Evolutionary conservation across 2,113 vertebrate genomes (phyloP).

Genomic region (Pachyramphus minor): DNA sequence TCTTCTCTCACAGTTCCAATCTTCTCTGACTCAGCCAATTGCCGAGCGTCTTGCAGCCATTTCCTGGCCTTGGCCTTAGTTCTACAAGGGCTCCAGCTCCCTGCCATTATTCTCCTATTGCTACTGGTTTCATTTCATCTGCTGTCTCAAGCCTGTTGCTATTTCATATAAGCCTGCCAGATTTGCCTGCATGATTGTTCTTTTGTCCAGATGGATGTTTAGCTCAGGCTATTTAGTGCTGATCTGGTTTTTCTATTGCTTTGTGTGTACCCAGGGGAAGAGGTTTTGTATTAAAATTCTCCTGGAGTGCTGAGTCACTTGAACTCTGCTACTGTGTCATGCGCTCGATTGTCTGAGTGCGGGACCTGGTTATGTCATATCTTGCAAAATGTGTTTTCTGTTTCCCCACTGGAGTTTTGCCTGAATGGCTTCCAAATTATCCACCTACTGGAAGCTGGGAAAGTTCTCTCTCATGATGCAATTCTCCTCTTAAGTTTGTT

Average conservation of each 20-base stretch:
- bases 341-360: not conserved
- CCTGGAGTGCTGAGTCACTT: constrained; percentile 63
- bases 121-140: constrained; percentile 22
- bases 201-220: constrained; percentile 60
- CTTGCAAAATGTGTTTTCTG: constrained; percentile 52
- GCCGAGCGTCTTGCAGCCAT: not conserved
- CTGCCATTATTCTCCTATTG: not conserved
- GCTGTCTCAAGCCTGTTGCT: not conserved
- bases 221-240: constrained; percentile 51
- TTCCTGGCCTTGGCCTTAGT: not conserved
- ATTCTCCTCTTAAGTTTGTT: not conserved
- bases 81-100: not conserved
- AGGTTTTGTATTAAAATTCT: constrained; percentile 53
- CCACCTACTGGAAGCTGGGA: constrained; percentile 42
- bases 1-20: not conserved
- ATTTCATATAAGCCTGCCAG: constrained; percentile 37
- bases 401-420: constrained; percentile 18
- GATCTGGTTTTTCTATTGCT: constrained; percentile 62
- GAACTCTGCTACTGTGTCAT: constrained; percentile 51
- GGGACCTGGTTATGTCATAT: constrained; percentile 38
- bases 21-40: not conserved
- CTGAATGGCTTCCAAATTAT: constrained; percentile 38
- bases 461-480: constrained; percentile 26
- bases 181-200: constrained; percentile 38
- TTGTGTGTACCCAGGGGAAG: constrained; percentile 24